phyloP scores from a whole-genome alignment of 2,113 vertebrate genomes.

The Etheostoma cragini region DNA sequence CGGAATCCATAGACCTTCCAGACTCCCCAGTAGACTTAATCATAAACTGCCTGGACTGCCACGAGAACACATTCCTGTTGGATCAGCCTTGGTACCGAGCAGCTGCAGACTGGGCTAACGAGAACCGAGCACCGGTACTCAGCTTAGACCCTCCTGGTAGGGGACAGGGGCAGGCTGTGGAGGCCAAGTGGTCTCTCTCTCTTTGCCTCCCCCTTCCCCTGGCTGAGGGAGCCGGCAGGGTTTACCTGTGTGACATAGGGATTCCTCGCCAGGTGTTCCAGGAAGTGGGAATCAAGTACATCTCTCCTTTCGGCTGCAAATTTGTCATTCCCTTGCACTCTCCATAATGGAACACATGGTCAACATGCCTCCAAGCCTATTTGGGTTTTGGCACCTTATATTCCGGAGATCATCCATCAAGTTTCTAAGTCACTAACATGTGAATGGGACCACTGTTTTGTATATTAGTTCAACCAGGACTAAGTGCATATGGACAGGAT shows the following conservation, averaged over 20 bases:
- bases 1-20: slow-evolving; percentile 89
- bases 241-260: slow-evolving; percentile 97
- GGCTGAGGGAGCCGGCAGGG: slow-evolving; percentile 90
- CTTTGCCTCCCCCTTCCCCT: slow-evolving; percentile 93
- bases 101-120: slow-evolving; percentile 96
- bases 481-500: neutral
- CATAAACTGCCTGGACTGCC: slow-evolving; percentile 98
- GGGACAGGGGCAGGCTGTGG: slow-evolving; percentile 90
- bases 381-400: slow-evolving; percentile 57
- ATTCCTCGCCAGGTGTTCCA: slow-evolving; percentile 95
- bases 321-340: slow-evolving; percentile 97
- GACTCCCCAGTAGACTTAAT: slow-evolving; percentile 95
- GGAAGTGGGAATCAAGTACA: slow-evolving; percentile 96
- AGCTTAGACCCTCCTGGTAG: slow-evolving; percentile 94
- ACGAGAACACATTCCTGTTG: slow-evolving; percentile 93
- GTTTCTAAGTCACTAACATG: slow-evolving; percentile 24
- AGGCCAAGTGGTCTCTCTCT: slow-evolving; percentile 97
- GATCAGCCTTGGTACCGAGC: slow-evolving; percentile 98
- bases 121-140: slow-evolving; percentile 94
- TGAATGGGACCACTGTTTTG: slow-evolving; percentile 35
- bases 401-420: slow-evolving; percentile 38
- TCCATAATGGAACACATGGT: slow-evolving; percentile 77
- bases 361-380: slow-evolving; percentile 31
- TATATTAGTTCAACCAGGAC: slow-evolving; percentile 22
- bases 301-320: slow-evolving; percentile 97